Conservation (phyloP, 2,113 vertebrate species). For the Zingel zingel region DNA sequence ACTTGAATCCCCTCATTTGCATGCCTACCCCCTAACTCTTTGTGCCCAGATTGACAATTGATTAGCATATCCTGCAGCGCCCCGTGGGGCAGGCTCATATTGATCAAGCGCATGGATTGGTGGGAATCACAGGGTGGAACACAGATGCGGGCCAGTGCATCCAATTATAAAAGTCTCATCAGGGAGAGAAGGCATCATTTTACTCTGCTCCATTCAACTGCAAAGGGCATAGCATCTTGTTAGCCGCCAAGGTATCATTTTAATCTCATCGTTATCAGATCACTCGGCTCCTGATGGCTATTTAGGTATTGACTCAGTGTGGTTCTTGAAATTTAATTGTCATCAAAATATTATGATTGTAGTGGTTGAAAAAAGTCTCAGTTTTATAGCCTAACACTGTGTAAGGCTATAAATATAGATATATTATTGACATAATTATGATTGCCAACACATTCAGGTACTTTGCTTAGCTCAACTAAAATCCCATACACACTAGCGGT, state of each 20-base stretch:
- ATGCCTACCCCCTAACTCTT: slow-evolving; percentile 44
- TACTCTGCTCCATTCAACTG: slow-evolving; percentile 7
- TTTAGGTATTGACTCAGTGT: not conserved
- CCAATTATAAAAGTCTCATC: slow-evolving; percentile 71
- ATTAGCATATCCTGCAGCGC: slow-evolving; percentile 59
- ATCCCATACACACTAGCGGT: not conserved
- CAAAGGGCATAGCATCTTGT: not conserved
- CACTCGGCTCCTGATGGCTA: not conserved
- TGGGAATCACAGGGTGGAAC: slow-evolving; percentile 61
- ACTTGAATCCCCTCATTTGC: slow-evolving; percentile 64
- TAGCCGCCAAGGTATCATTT: slow-evolving; percentile 1
- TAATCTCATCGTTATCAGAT: slow-evolving; percentile 1
- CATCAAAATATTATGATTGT: not conserved
- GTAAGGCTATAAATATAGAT: too few relatives aligned
- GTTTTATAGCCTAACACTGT: not conserved
- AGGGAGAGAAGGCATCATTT: slow-evolving; percentile 4
- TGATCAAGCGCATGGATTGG: slow-evolving; percentile 65
- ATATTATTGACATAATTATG: not conserved
- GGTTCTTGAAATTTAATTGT: not conserved
- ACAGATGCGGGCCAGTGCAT: slow-evolving; percentile 60
- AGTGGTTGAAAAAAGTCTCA: not conserved
- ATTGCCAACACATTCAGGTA: not conserved
- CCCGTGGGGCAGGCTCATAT: slow-evolving; percentile 46
- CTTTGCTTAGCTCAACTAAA: not conserved
- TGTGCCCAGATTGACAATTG: slow-evolving; percentile 64